Evolutionary conservation across 2,113 vertebrate genomes (phyloP), one percentile per base, ranked within the genome.

Genomic region (Spermophilus dauricus): DNA sequence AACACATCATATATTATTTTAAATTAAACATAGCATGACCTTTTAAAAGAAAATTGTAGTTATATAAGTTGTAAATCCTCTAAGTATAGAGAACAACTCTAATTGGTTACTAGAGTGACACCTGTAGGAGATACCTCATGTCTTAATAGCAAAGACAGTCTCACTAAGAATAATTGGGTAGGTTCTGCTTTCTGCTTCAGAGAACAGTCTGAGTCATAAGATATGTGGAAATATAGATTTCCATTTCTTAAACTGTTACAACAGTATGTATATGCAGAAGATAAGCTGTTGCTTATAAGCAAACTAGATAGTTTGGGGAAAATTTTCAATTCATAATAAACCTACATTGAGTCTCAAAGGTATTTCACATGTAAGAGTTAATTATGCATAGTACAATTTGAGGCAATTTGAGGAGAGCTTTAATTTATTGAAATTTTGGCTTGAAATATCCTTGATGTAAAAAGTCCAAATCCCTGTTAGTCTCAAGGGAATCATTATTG

Each of bases 381-480:
- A 42, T 95, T 95, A 72, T 85, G n/a, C 18, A 76, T 91, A 45
- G 8, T 95, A 48, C 89, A 95, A 70, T 93, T 48, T 95, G 77
- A 70, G 37, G 70, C 0, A 1, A 32, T 85, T 88, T 84, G 37
- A 96, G 78, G 39, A 58, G 8, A 73, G 8, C 45, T 91, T 94
- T 91, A 91, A 90, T 75, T 82, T 91, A 20, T 75, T 92, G 58
- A 93, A 91, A 88, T 77, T 97, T 93, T 91, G 76, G 34, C 73
- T 92, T 88, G n/a, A 86, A 65, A 34, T 91, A 89, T 91, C 32
- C n/a, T 69, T 53, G 56, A 72, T 84, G 32, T 28, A 81, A 63
- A 63, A 88, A 85, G 24, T 86, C 42, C 8, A 51, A 42, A 73
- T 91, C 24, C 3, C 58, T 86, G 85, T 78, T 61, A 86, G 30